phyloP scores from a whole-genome alignment of 2,113 vertebrate species.

The Austrofundulus limnaeus region DNA sequence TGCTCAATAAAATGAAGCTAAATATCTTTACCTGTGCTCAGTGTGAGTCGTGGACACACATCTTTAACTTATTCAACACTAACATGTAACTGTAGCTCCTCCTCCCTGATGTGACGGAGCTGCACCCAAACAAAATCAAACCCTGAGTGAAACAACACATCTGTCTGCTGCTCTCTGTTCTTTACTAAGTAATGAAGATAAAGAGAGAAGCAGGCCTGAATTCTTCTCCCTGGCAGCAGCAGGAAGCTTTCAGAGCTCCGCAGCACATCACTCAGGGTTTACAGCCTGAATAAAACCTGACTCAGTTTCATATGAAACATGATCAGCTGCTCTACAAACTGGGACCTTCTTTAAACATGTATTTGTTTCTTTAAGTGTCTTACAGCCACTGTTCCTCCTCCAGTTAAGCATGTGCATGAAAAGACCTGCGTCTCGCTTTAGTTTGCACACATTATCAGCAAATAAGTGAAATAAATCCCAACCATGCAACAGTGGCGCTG shows the following conservation, averaged over 20 bases:
- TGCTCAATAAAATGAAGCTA: too few species aligned
- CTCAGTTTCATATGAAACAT: neutral
- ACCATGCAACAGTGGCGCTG: conserved; percentile 34
- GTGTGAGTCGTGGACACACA: too few species aligned
- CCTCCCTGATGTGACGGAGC: too few species aligned
- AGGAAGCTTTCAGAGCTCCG: neutral
- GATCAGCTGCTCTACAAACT: neutral
- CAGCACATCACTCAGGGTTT: neutral
- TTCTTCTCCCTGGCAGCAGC: neutral
- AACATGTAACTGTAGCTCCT: too few species aligned
- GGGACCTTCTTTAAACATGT: neutral
- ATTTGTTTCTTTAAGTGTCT: conserved; percentile 1
- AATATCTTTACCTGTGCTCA: too few species aligned
- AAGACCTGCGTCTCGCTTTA: conserved; percentile 19
- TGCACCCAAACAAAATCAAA: too few species aligned
- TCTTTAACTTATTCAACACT: too few species aligned
- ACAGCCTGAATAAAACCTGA: neutral
- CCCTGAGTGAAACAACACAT: too few species aligned
- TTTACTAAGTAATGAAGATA: too few species aligned
- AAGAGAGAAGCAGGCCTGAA: neutral
- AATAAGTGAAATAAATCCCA: conserved; percentile 55
- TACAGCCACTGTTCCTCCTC: neutral
- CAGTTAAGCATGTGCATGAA: conserved; percentile 18
- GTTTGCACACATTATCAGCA: conserved; percentile 48
- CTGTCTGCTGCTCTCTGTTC: too few species aligned